Conservation (phyloP, 2,888 invertebrate genomes). For the Eilema sororculum region DNA sequence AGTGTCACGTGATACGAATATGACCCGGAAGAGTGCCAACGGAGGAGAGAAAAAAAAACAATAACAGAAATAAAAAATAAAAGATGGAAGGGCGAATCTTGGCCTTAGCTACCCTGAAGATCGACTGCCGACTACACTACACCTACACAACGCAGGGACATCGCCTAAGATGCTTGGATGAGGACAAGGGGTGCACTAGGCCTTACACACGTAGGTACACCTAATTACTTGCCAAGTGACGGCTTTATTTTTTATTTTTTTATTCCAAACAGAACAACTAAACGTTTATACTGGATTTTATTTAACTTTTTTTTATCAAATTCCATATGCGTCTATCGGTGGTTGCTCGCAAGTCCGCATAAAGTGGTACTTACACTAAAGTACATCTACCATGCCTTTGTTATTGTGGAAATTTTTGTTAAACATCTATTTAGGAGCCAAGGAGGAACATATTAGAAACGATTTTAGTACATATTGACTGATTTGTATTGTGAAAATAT, state of each 20-base stretch:
- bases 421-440: constrained; percentile 76
- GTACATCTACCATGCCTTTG: constrained; percentile 76
- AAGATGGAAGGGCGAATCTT: constrained; percentile 62
- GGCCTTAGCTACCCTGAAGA: constrained; percentile 73
- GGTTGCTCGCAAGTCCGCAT: constrained; percentile 73
- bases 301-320: constrained; percentile 59
- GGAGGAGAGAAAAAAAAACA: constrained; percentile 51
- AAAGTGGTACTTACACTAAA: constrained; percentile 68
- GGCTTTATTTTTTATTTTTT: constrained; percentile 52
- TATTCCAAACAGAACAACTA: constrained; percentile 47
- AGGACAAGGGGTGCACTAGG: constrained; percentile 64
- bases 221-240: constrained; percentile 59
- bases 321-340: constrained; percentile 73
- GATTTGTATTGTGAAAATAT: constrained; percentile 72
- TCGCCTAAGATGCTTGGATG: constrained; percentile 64
- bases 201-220: constrained; percentile 55
- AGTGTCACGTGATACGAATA: constrained; percentile 82
- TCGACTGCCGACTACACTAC: constrained; percentile 68
- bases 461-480: constrained; percentile 56
- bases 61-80: constrained; percentile 60
- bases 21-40: constrained; percentile 76
- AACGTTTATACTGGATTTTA: constrained; percentile 50
- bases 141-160: constrained; percentile 77
- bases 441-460: constrained; percentile 67
- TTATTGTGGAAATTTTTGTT: constrained; percentile 59